These are phyloP conservation scores for Drosophila leonis DNA, from an alignment of 2,888 invertebrate species.

Conservation along the genomic window DNA sequence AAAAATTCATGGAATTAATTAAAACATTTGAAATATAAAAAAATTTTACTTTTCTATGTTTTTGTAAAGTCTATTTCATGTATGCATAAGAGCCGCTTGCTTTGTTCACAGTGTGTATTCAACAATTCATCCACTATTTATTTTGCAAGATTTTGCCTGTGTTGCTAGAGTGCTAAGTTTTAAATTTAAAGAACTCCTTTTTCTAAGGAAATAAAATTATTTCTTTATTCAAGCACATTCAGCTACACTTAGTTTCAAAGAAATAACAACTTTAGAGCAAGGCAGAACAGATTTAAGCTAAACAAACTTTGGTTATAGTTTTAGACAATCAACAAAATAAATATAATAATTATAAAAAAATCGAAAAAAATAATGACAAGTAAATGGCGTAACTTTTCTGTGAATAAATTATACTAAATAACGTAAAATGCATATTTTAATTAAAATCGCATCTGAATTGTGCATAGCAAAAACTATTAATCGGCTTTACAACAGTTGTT, in stretches of 20 bases:
- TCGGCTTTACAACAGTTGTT: constrained; percentile 34
- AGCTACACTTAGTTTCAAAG: constrained; percentile 28
- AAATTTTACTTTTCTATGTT: neutral
- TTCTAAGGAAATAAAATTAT: neutral
- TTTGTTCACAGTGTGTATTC: constrained; percentile 28
- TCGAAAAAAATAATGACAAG: constrained; percentile 68
- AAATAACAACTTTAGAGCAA: constrained; percentile 39
- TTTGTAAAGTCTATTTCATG: neutral
- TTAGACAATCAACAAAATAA: constrained; percentile 77
- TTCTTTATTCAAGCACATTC: constrained; percentile 12
- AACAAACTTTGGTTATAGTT: constrained; percentile 75
- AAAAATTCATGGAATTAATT: neutral
- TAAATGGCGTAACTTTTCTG: constrained; percentile 82
- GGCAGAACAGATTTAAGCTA: constrained; percentile 39
- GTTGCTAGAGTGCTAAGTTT: neutral
- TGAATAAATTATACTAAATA: constrained; percentile 74
- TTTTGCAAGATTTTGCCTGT: neutral
- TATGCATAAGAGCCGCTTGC: constrained; percentile 30
- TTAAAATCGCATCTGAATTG: constrained; percentile 45
- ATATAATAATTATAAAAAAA: constrained; percentile 47
- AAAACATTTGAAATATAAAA: constrained; percentile 1
- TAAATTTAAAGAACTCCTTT: neutral
- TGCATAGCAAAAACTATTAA: constrained; percentile 41
- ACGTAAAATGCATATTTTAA: constrained; percentile 54
- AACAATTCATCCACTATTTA: neutral